phyloP scores from a whole-genome alignment of 1,140 invertebrate genomes.

The Euura saliciscinereae region DNA sequence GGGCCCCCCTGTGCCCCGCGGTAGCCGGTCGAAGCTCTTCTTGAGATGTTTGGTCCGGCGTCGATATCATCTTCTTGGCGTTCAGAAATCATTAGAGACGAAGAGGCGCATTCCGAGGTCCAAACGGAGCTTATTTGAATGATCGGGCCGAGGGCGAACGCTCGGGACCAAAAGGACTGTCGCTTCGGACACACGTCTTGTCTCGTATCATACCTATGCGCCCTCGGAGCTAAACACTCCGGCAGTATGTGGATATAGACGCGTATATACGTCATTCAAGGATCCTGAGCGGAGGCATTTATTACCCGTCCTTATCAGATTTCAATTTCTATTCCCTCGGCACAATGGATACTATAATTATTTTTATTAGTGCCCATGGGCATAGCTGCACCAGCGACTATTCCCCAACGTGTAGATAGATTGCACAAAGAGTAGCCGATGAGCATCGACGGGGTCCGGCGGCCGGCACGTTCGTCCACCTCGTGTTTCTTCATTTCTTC shows the following conservation, averaged over 20 bases:
- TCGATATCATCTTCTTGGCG: conserved; percentile 12
- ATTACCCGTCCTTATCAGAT: conserved; percentile 41
- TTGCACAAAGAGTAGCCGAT: background rate
- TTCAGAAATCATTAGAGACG: conserved; percentile 11
- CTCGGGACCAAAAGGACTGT: conserved; percentile 5
- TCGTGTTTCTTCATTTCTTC: background rate
- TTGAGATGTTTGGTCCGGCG: background rate
- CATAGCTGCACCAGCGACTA: too few species aligned
- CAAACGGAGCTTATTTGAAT: conserved; percentile 12
- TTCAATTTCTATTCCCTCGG: conserved; percentile 28
- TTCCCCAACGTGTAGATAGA: background rate
- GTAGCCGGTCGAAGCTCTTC: background rate
- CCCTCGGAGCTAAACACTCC: background rate
- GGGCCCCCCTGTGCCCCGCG: background rate
- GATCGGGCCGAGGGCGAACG: conserved; percentile 4
- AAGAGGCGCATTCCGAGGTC: conserved; percentile 8
- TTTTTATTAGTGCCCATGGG: conserved; percentile 32
- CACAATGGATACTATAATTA: conserved; percentile 37
- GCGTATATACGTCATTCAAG: conserved; percentile 15
- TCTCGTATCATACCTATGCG: background rate
- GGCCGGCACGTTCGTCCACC: too few species aligned
- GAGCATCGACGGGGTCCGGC: background rate
- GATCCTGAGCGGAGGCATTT: conserved; percentile 26
- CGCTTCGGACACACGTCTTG: background rate
- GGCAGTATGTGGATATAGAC: conserved; percentile 18